Base-by-base conservation (phyloP, 2,888 invertebrate species). In the Acrobasis suavella region DNA sequence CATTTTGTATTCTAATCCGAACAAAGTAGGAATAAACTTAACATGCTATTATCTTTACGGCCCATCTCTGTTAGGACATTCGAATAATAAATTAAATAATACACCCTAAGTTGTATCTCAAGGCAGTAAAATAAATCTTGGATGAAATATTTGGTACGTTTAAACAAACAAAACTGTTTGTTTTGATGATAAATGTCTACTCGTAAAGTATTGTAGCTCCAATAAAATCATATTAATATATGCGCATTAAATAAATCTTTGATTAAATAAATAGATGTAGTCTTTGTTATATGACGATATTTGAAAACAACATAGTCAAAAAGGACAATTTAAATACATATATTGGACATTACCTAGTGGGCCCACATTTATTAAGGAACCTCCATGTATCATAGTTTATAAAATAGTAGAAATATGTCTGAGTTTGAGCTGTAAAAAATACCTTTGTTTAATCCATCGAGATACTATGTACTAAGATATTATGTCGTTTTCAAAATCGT, bases 21-120 rank as follows among this genome's bases (percentile, higher is more conserved):
- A 64, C 64, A 62, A 58, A 66, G 56, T 60, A 64, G 60, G 65
- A 65, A 65, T 67, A 65, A 52, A 60, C 58, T 65, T 65, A 61
- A 60, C 64, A 50, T 60, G 39, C n/a, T 52, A 39, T 60, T 60
- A 60, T 60, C 60, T 60, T 51, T 60, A 42, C 50, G 15, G 50
- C 38, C 60, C 51, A 51, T 51, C 50, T 17, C 52, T 60, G 51
- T 38, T 51, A 60, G 17, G 51, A 50, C 51, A 60, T 60, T 60
- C 51, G 14, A 42, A 56, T 46, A 56, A 56, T 56, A 56, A 56
- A 56, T 56, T 56, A 56, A 56, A 56, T 56, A 56, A 56, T 42
- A 56, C 46, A 42, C 42, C 56, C 42, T 15, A 56, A 56, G 55
- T 55, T 39, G 38, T 56, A 56, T 56, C 42, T 56, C 42, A 22